phyloP scores from a whole-genome alignment of 2,888 invertebrate genomes.

The Hartigia nigra region DNA sequence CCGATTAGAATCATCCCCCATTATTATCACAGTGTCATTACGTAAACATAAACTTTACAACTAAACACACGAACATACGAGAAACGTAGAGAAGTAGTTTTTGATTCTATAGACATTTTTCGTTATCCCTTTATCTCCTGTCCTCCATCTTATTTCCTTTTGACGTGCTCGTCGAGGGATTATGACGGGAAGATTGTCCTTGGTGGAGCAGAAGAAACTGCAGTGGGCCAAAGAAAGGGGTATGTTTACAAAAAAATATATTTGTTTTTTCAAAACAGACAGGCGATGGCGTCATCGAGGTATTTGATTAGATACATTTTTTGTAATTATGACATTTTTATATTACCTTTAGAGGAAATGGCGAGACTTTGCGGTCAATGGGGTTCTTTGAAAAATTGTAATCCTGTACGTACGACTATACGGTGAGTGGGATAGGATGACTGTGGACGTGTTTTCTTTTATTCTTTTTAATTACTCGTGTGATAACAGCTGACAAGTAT shows the following conservation, averaged over 20 bases:
- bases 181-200: constrained; percentile 66
- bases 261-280: not conserved
- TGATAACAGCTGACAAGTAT: too few relatives aligned
- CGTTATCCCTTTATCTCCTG: not conserved
- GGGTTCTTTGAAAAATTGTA: constrained; percentile 70
- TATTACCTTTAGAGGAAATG: constrained; percentile 78
- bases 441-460: not conserved
- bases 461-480: not conserved
- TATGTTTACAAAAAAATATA: constrained; percentile 62
- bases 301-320: constrained; percentile 20
- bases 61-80: too few relatives aligned
- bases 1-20: not conserved
- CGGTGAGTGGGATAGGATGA: constrained; percentile 41
- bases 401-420: constrained; percentile 42
- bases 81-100: not conserved
- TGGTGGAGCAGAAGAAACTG: constrained; percentile 88
- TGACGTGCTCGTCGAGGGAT: constrained; percentile 11
- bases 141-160: not conserved
- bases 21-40: too few relatives aligned
- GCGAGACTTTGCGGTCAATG: constrained; percentile 82
- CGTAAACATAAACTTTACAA: too few relatives aligned
- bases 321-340: constrained; percentile 8
- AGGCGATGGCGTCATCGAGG: not conserved
- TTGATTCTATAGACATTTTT: not conserved
- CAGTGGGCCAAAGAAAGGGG: constrained; percentile 96